A percentile compares a stretch with the other conserved stretches of the same genome.
Evolutionary conservation across 2,888 invertebrate genomes (phyloP).

Genomic region (Microctonus brassicae): DNA sequence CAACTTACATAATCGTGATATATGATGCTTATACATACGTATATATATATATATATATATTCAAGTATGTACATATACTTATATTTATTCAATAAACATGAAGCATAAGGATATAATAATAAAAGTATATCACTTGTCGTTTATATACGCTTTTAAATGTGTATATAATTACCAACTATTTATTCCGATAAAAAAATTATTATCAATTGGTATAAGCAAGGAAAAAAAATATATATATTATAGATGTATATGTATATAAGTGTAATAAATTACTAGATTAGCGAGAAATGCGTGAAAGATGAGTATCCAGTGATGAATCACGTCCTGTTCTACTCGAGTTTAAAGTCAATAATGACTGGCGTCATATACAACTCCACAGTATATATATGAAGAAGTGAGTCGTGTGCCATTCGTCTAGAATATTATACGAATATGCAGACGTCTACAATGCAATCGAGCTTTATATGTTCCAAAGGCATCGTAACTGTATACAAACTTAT

Average conservation of each 20-base stretch:
- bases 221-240: no score
- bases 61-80: no score
- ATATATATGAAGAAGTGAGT: background rate
- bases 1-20: conserved; percentile 36
- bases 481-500: no score
- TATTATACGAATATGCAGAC: no score
- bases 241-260: no score
- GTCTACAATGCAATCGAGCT: no score
- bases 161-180: background rate
- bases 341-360: conserved; percentile 27
- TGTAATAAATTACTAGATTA: conserved; percentile 11
- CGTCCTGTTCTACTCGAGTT: conserved; percentile 13
- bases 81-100: no score
- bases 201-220: background rate
- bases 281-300: conserved; percentile 5
- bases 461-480: no score
- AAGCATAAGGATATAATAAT: no score
- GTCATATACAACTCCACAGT: conserved; percentile 25
- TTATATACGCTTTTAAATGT: background rate
- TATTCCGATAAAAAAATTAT: conserved; percentile 4
- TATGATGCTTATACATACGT: conserved; percentile 29
- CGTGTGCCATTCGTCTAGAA: no score
- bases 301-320: conserved; percentile 23
- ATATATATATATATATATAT: background rate
- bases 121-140: no score